Percentiles rank a stretch among this genome's conserved stretches.
Evolutionary conservation across 2,797 vertebrate genomes (phyloP).

Genomic region (Bradypus variegatus): DNA sequence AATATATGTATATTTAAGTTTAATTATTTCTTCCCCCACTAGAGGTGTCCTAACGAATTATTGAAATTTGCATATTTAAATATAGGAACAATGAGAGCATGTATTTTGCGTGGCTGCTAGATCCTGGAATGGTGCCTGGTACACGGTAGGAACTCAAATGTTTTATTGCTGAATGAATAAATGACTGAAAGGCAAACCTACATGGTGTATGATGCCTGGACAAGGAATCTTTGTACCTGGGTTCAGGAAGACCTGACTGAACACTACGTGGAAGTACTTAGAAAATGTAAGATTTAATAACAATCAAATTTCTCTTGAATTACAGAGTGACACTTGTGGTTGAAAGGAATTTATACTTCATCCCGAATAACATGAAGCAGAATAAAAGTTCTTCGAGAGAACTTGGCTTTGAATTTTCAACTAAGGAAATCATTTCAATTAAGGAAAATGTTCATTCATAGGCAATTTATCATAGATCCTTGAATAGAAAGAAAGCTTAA

Average conservation of each 20-base stretch:
- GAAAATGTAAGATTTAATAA: background rate
- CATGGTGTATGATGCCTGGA: background rate
- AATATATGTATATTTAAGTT: background rate
- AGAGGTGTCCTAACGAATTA: background rate
- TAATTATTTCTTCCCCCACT: background rate
- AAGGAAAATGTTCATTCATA: background rate
- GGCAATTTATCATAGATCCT: background rate
- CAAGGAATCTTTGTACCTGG: background rate
- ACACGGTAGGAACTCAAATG: background rate
- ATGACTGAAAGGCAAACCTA: background rate
- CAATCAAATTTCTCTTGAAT: background rate
- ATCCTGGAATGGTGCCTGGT: background rate
- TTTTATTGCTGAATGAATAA: background rate
- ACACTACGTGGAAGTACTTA: background rate
- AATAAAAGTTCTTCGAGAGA: background rate
- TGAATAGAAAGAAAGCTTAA: background rate
- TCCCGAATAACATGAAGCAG: background rate
- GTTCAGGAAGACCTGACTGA: background rate
- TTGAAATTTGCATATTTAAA: background rate
- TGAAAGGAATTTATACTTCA: background rate
- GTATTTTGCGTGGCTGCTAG: background rate
- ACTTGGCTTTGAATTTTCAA: background rate
- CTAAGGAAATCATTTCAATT: background rate
- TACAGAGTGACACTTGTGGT: background rate
- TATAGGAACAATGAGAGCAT: background rate